Evolutionary conservation across 2,797 vertebrate species (phyloP).

Genomic region (Acrocephalus scirpaceus): DNA sequence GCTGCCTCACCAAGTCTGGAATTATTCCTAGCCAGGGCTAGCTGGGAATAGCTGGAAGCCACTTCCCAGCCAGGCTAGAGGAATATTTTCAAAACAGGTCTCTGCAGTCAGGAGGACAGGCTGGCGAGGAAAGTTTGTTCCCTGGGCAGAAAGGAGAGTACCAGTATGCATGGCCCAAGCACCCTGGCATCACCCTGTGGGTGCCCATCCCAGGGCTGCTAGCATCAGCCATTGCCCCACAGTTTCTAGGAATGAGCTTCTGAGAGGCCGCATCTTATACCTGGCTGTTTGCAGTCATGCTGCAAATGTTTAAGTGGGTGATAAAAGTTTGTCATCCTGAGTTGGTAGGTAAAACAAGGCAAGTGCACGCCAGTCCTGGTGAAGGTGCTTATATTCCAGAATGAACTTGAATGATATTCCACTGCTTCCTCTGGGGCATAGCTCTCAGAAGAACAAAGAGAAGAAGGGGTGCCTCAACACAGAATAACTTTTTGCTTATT

Average conservation of each 20-base stretch:
- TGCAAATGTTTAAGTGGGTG: neutral
- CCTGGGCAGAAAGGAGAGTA: neutral
- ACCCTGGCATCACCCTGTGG: too few relatives aligned
- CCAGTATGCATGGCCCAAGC: too few relatives aligned
- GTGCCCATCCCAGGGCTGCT: neutral
- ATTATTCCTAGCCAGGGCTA: too few relatives aligned
- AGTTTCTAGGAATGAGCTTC: neutral
- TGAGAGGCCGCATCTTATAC: too few relatives aligned
- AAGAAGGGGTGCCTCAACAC: neutral
- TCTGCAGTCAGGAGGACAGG: neutral
- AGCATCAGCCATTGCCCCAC: neutral
- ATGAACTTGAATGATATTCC: neutral
- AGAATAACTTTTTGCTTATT: neutral
- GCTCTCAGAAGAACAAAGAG: neutral
- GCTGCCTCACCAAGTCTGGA: too few relatives aligned
- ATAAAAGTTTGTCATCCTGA: neutral
- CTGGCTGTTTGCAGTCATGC: neutral
- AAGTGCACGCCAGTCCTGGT: neutral
- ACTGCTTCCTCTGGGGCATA: neutral
- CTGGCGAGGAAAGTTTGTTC: neutral
- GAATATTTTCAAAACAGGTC: too few relatives aligned
- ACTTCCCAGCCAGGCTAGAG: too few relatives aligned
- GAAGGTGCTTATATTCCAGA: neutral
- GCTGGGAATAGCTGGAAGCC: too few relatives aligned
- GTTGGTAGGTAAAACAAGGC: neutral